These are phyloP conservation scores for Macaria notata DNA, from an alignment of 2,888 invertebrate species.

Conservation along the genomic window DNA sequence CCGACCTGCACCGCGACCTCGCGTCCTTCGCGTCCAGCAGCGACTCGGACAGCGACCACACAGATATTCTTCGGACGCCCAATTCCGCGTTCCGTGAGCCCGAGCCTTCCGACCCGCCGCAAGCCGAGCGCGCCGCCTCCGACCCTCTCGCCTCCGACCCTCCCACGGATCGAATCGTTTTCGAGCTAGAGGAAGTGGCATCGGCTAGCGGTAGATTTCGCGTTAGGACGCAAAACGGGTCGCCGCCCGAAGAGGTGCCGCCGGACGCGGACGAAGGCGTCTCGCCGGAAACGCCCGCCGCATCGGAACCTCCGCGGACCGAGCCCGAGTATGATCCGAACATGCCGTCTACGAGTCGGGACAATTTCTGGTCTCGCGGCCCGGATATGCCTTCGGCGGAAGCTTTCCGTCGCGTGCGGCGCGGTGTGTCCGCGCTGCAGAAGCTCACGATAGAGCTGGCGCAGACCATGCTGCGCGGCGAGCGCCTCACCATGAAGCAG, in stretches of 20 bases:
- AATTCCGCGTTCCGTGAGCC: slow-evolving; percentile 63
- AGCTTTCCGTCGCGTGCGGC: slow-evolving; percentile 65
- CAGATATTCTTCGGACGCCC: slow-evolving; percentile 68
- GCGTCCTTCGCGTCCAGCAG: slow-evolving; percentile 65
- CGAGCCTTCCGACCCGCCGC: slow-evolving; percentile 32
- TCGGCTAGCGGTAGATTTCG: slow-evolving; percentile 58
- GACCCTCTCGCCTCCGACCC: slow-evolving; percentile 14
- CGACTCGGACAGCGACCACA: slow-evolving; percentile 70
- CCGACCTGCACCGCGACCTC: slow-evolving; percentile 51
- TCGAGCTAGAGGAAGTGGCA: slow-evolving; percentile 24
- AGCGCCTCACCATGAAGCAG: slow-evolving; percentile 76
- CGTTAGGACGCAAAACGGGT: slow-evolving; percentile 57
- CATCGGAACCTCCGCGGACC: slow-evolving; percentile 5
- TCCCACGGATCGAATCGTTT: slow-evolving; percentile 27
- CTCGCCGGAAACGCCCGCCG: slow-evolving; percentile 8
- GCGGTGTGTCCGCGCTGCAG: slow-evolving; percentile 63
- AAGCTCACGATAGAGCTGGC: slow-evolving; percentile 64
- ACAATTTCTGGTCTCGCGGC: slow-evolving; percentile 56
- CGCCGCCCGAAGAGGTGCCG: slow-evolving; percentile 18
- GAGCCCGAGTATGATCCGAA: slow-evolving; percentile 33
- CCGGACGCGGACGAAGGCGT: slow-evolving; percentile 8
- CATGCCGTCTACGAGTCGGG: slow-evolving; percentile 63
- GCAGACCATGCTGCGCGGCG: slow-evolving; percentile 69
- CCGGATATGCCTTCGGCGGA: slow-evolving; percentile 58
- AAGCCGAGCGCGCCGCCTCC: neutral